Conservation (phyloP, 2,113 vertebrate species). For the Cathartes aura region DNA sequence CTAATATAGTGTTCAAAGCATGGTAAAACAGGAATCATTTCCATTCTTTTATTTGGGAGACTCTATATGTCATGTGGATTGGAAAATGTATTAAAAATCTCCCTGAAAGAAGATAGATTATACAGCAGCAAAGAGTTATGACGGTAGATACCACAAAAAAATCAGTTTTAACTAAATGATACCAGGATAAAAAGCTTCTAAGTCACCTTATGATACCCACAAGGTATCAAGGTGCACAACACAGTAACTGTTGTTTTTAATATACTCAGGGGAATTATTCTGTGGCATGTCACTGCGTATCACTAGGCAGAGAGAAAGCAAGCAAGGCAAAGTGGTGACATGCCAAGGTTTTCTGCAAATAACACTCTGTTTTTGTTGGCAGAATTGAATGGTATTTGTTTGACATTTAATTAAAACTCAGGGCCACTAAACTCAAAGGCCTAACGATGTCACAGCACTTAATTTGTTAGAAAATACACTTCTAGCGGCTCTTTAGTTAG, state of each 20-base stretch:
- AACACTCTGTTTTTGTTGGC: constrained; percentile 30
- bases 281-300: background rate
- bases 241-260: background rate
- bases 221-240: background rate
- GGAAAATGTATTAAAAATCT: background rate
- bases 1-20: background rate
- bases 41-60: background rate
- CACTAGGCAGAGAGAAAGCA: background rate
- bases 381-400: constrained; percentile 57
- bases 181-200: background rate
- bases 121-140: background rate
- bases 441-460: constrained; percentile 36
- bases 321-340: constrained; percentile 3
- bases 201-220: background rate
- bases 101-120: background rate
- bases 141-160: background rate
- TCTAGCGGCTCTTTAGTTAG: background rate
- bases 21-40: background rate
- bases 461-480: constrained; percentile 22
- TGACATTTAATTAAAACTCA: constrained; percentile 72
- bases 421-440: constrained; percentile 18
- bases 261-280: background rate
- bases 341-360: constrained; percentile 30
- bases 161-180: background rate
- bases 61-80: background rate